Evolutionary conservation across 2,113 vertebrate species (phyloP).

Genomic region (Peromyscus polionotus): DNA sequence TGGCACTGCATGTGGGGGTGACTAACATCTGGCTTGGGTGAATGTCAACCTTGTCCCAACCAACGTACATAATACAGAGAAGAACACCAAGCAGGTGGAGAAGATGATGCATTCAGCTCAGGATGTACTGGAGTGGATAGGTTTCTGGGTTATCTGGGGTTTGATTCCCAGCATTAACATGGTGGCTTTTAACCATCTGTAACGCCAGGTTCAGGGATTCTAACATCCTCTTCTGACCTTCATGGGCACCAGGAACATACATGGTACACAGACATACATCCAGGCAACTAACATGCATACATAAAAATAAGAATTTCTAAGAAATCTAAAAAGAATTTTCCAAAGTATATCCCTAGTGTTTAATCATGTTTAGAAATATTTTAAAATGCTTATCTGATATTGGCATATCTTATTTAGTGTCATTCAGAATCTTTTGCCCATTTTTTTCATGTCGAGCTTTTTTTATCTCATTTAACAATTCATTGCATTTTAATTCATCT

Average conservation of each 20-base stretch:
- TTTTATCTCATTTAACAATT: conserved; percentile 6
- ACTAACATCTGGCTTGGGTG: background rate
- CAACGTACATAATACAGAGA: background rate
- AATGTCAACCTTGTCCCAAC: background rate
- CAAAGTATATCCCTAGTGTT: background rate
- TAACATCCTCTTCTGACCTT: background rate
- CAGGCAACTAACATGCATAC: background rate
- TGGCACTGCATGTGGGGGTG: background rate
- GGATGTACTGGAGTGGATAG: background rate
- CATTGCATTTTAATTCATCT: background rate
- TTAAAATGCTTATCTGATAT: conserved; percentile 22
- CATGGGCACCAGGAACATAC: background rate
- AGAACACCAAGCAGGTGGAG: background rate
- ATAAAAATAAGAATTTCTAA: background rate
- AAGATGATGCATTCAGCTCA: background rate
- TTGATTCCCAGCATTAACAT: background rate
- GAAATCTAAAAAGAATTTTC: background rate
- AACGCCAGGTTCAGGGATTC: background rate
- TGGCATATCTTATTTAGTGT: background rate
- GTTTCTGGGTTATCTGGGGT: background rate
- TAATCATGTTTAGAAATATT: conserved; percentile 33
- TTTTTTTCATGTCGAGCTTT: background rate
- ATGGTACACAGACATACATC: background rate
- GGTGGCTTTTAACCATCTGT: background rate
- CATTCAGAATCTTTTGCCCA: background rate